phyloP scores from a whole-genome alignment of 2,888 invertebrate species.

The Nemotelus pantherinus region DNA sequence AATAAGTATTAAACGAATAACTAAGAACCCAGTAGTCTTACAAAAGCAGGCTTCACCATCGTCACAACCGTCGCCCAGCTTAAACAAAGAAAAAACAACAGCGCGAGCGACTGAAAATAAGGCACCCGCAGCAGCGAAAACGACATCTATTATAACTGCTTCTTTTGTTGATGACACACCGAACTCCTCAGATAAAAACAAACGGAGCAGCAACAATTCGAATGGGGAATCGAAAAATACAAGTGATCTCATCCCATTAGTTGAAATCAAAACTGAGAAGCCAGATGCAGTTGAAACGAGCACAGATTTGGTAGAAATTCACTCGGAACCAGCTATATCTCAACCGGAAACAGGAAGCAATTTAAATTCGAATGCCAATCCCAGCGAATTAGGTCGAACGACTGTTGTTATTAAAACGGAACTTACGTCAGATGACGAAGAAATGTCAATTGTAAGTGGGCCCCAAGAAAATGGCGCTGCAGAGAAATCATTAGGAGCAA shows the following conservation, averaged over 20 bases:
- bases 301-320: constrained; percentile 16
- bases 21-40: background rate
- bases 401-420: constrained; percentile 59
- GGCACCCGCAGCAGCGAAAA: background rate
- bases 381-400: background rate
- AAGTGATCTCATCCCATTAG: constrained; percentile 50
- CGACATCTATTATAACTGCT: background rate
- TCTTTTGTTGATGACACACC: background rate
- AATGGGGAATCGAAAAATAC: constrained; percentile 3
- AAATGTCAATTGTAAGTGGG: constrained; percentile 19
- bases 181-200: background rate
- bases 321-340: constrained; percentile 29
- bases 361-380: background rate
- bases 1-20: constrained; percentile 27
- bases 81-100: background rate
- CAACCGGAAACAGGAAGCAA: background rate
- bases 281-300: constrained; percentile 45
- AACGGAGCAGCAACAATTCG: background rate
- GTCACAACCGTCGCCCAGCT: background rate
- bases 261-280: constrained; percentile 53
- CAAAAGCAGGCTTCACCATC: background rate
- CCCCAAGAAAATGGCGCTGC: constrained; percentile 39
- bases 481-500: background rate
- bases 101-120: background rate
- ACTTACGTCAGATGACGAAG: constrained; percentile 56